These are phyloP conservation scores for Drosophila erecta DNA, from an alignment of 1,140 invertebrate species.

Conservation along the genomic window DNA sequence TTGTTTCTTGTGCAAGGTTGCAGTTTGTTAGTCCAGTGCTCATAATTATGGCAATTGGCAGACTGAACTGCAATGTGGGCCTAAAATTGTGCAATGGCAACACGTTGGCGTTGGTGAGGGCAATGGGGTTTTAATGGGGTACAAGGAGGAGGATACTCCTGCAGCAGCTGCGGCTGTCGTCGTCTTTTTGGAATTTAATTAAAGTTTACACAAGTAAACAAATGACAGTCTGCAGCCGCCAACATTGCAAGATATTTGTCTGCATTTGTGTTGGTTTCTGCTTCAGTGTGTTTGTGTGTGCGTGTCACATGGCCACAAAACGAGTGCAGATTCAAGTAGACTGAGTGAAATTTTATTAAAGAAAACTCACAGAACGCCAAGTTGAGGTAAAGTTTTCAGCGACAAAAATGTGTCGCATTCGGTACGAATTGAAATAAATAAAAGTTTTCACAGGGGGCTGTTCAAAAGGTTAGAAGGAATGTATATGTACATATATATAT, in stretches of 20 bases:
- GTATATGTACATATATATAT: not conserved
- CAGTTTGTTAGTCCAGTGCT: slow-evolving; percentile 23
- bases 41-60: slow-evolving; percentile 79
- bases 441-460: slow-evolving; percentile 21
- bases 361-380: slow-evolving; percentile 43
- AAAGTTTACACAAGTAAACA: slow-evolving; percentile 82
- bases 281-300: slow-evolving; percentile 17
- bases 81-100: slow-evolving; percentile 59
- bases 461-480: not conserved
- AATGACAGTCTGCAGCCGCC: slow-evolving; percentile 77
- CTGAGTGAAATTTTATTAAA: slow-evolving; percentile 69
- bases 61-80: slow-evolving; percentile 56
- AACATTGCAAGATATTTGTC: slow-evolving; percentile 51
- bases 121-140: not conserved
- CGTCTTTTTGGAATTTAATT: slow-evolving; percentile 81
- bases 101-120: not conserved
- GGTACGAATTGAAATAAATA: slow-evolving; percentile 45
- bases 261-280: slow-evolving; percentile 29
- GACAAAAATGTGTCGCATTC: slow-evolving; percentile 46
- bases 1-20: slow-evolving; percentile 2
- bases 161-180: slow-evolving; percentile 58
- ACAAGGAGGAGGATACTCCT: slow-evolving; percentile 8
- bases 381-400: slow-evolving; percentile 34
- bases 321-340: slow-evolving; percentile 56
- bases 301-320: slow-evolving; percentile 67